Evolutionary conservation across 2,797 vertebrate species (phyloP).

Genomic region (Adrianichthys oophorus): DNA sequence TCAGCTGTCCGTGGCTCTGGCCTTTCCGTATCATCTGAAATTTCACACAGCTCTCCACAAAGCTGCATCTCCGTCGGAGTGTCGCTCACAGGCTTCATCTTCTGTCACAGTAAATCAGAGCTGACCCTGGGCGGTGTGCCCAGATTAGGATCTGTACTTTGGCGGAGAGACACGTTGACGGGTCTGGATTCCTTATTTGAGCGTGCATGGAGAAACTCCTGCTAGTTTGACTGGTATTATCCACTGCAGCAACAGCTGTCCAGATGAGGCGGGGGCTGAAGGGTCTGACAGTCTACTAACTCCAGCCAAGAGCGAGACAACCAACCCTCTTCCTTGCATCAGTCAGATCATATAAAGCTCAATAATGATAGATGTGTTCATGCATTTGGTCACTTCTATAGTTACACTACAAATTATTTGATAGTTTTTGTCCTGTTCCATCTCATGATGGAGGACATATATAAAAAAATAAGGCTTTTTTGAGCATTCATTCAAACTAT

Average conservation of each 20-base stretch:
- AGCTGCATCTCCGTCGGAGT: slow-evolving; percentile 49
- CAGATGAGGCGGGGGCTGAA: too few relatives aligned
- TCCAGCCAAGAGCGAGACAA: too few relatives aligned
- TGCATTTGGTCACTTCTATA: neutral
- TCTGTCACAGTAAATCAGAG: slow-evolving; percentile 46
- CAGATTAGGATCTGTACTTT: slow-evolving; percentile 19
- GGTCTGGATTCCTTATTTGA: slow-evolving; percentile 27
- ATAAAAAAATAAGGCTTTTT: too few relatives aligned
- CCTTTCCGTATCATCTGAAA: slow-evolving; percentile 65
- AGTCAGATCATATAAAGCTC: neutral
- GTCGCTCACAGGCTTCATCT: slow-evolving; percentile 50
- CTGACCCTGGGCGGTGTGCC: slow-evolving; percentile 32
- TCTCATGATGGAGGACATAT: too few relatives aligned
- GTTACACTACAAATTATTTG: too few relatives aligned
- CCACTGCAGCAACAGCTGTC: too few relatives aligned
- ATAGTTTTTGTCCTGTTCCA: too few relatives aligned
- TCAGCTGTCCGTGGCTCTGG: slow-evolving; percentile 50
- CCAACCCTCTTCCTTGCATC: neutral
- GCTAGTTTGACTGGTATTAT: slow-evolving; percentile 8
- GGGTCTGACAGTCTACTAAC: too few relatives aligned
- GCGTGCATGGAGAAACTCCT: slow-evolving; percentile 3
- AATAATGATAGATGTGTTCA: neutral
- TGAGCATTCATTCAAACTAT: too few relatives aligned
- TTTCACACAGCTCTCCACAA: slow-evolving; percentile 62
- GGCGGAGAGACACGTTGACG: slow-evolving; percentile 30